These are phyloP conservation scores for Fopius arisanus DNA, from an alignment of 1,140 invertebrate genomes.

Conservation along the genomic window DNA sequence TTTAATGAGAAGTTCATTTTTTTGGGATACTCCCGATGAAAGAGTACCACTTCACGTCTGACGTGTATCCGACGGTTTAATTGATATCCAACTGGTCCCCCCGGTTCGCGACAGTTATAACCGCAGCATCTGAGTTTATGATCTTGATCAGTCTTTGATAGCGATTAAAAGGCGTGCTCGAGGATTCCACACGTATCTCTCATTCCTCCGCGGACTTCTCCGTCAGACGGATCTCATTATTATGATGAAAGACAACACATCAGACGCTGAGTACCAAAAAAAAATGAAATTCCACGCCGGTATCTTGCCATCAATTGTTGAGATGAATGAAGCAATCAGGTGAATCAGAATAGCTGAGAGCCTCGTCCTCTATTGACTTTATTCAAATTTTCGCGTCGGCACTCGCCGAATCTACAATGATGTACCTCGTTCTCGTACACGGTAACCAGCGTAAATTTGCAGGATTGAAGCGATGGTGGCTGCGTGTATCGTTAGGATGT, in stretches of 20 bases:
- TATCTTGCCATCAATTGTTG: no score
- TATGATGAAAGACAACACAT: not conserved
- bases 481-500: slow-evolving; percentile 24
- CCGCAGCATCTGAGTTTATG: not conserved
- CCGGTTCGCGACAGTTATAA: not conserved
- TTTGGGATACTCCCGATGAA: not conserved
- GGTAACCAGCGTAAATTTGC: slow-evolving; percentile 10
- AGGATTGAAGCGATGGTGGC: not conserved
- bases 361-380: not conserved
- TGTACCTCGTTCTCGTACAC: slow-evolving; percentile 13
- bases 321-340: not conserved
- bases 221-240: not conserved
- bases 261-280: no score
- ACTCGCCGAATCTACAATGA: slow-evolving; percentile 27
- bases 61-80: not conserved
- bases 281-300: no score
- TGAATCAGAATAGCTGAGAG: not conserved
- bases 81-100: not conserved
- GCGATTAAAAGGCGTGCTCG: not conserved
- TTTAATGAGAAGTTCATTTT: no score
- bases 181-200: no score
- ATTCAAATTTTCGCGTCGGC: slow-evolving; percentile 9
- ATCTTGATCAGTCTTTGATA: not conserved
- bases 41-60: not conserved
- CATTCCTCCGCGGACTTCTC: no score